These are phyloP conservation scores for Horisme vitalbata DNA, from an alignment of 2,888 invertebrate genomes.

Conservation along the genomic window DNA sequence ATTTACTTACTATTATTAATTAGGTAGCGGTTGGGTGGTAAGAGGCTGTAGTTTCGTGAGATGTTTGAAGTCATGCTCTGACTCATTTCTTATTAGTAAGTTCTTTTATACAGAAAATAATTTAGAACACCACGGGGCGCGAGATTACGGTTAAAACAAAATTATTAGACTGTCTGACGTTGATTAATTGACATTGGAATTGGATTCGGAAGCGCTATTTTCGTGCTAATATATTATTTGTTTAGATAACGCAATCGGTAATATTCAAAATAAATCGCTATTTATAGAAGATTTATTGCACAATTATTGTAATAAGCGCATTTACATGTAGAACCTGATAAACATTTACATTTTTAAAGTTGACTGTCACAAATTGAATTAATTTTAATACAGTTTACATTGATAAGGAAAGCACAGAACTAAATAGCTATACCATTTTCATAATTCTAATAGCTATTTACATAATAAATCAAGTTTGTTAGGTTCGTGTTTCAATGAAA, in stretches of 20 bases:
- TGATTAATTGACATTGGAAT: slow-evolving; percentile 58
- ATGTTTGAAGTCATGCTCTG: too few relatives aligned
- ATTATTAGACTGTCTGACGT: slow-evolving; percentile 51
- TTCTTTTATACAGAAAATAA: slow-evolving; percentile 20
- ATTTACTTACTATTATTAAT: too few relatives aligned
- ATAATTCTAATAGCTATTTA: slow-evolving; percentile 2
- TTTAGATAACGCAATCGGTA: slow-evolving; percentile 26
- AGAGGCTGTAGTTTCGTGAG: too few relatives aligned
- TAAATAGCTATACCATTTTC: slow-evolving; percentile 2
- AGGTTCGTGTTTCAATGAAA: slow-evolving; percentile 10
- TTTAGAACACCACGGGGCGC: slow-evolving; percentile 22
- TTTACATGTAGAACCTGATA: slow-evolving; percentile 16
- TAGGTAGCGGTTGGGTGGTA: too few relatives aligned
- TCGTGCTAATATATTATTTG: slow-evolving; percentile 36
- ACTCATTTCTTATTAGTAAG: slow-evolving; percentile 4
- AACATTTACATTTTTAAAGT: slow-evolving; percentile 10
- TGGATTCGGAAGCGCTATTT: slow-evolving; percentile 45
- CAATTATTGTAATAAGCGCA: slow-evolving; percentile 20
- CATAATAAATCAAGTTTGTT: slow-evolving; percentile 16
- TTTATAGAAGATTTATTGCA: slow-evolving; percentile 16
- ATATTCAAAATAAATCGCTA: slow-evolving; percentile 16
- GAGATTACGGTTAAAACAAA: slow-evolving; percentile 44
- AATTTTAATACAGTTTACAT: background rate
- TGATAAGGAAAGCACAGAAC: background rate
- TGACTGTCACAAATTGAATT: slow-evolving; percentile 5